A percentile compares a stretch with the other conserved stretches of the same genome.
phyloP scores from a whole-genome alignment of 2,113 vertebrate species.

The Cochlearius cochlearius region DNA sequence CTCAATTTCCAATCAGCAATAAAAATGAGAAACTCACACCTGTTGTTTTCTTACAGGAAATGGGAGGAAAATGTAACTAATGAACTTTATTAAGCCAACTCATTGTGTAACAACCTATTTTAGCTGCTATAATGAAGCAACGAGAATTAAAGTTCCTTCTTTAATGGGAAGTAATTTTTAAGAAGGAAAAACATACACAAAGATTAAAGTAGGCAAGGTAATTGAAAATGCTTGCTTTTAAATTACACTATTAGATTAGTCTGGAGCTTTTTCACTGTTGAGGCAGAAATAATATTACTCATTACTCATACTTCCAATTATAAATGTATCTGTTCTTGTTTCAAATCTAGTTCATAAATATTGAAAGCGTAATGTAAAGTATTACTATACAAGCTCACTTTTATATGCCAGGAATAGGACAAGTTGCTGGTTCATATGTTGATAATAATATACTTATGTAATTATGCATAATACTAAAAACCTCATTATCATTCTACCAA shows the following conservation, averaged over 20 bases:
- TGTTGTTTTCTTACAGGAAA: not conserved
- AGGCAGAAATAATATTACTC: conserved; percentile 16
- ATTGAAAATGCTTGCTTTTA: conserved; percentile 9
- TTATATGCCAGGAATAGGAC: not conserved
- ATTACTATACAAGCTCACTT: not conserved
- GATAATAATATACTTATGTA: conserved; percentile 11
- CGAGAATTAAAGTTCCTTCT: not conserved
- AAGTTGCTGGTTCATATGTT: conserved; percentile 4
- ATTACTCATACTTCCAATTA: conserved; percentile 23
- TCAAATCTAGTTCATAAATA: conserved; percentile 29
- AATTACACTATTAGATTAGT: conserved; percentile 24
- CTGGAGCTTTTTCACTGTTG: not conserved
- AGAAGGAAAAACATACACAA: not conserved
- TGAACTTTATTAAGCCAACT: not conserved
- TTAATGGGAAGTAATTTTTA: not conserved
- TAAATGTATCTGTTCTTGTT: not conserved
- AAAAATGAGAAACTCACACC: not conserved
- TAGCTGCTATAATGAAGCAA: conserved; percentile 6
- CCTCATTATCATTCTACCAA: conserved; percentile 14
- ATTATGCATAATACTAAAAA: conserved; percentile 30
- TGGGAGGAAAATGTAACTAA: not conserved
- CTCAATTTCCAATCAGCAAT: not conserved
- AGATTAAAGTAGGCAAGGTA: not conserved
- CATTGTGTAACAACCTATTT: not conserved
- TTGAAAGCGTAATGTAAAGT: not conserved